Evolutionary conservation across 2,113 vertebrate species (phyloP).

Genomic region (Notechis scutatus): DNA sequence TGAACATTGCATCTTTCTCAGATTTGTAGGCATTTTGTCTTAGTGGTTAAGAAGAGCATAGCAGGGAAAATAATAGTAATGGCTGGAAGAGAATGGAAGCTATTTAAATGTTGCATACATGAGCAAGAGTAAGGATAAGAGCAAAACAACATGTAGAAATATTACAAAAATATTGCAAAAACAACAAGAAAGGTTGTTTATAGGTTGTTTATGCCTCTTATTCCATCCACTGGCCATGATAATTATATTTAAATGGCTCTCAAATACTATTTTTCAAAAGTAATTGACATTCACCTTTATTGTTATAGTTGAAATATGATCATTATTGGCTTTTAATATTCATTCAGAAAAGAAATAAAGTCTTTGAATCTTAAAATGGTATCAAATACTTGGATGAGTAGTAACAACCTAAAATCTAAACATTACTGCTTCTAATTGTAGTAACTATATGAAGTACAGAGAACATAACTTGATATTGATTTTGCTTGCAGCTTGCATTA

Average conservation of each 20-base stretch:
- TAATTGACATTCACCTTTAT: neutral
- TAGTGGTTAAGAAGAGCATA: neutral
- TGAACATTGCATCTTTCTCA: too few species aligned
- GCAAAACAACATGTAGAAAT: neutral
- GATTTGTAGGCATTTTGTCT: neutral
- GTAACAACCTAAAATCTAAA: neutral
- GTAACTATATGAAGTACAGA: neutral
- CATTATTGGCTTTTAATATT: neutral
- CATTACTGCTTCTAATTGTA: neutral
- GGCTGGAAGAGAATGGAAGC: neutral
- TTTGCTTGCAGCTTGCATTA: neutral
- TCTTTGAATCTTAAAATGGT: neutral
- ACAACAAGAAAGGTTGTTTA: neutral
- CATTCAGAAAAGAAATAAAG: neutral
- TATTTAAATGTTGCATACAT: neutral
- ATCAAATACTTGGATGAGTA: neutral
- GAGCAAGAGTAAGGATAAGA: neutral
- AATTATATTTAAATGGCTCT: neutral
- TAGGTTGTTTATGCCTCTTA: neutral
- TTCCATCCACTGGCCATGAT: neutral
- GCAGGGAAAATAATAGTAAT: neutral
- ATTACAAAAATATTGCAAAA: neutral
- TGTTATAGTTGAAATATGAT: neutral
- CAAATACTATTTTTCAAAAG: neutral
- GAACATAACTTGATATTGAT: slow-evolving; percentile 6